phyloP scores from a whole-genome alignment of 2,797 vertebrate species.

The Peromyscus melanophrys region DNA sequence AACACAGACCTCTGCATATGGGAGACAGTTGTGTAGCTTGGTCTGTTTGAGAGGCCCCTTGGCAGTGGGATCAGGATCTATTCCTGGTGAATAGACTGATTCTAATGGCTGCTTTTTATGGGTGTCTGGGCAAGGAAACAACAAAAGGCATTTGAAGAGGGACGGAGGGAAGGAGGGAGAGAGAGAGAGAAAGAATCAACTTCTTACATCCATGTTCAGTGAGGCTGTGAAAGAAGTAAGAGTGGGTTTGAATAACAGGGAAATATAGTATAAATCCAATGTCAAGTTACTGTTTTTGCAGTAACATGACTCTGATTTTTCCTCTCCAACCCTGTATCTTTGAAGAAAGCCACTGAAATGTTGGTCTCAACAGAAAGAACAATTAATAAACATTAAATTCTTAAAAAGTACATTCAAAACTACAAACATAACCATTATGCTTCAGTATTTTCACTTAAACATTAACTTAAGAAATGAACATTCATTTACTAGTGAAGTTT shows the following conservation, averaged over 20 bases:
- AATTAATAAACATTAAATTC: constrained; percentile 13
- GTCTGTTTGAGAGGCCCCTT: too few species aligned
- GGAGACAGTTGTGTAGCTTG: too few species aligned
- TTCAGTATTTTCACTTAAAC: background rate
- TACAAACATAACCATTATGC: background rate
- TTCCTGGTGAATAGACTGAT: background rate
- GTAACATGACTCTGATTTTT: constrained; percentile 30
- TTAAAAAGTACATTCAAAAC: background rate
- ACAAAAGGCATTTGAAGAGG: constrained; percentile 51
- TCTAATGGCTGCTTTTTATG: constrained; percentile 12
- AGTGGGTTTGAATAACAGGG: background rate
- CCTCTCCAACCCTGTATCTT: background rate
- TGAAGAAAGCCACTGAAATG: background rate
- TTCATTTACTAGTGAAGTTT: background rate
- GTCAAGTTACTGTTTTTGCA: constrained; percentile 5
- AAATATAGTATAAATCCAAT: background rate
- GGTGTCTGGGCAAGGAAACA: constrained; percentile 41
- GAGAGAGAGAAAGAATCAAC: background rate
- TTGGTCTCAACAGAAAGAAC: background rate
- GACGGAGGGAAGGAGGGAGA: background rate
- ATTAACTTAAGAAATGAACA: constrained; percentile 2
- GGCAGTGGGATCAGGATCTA: too few species aligned
- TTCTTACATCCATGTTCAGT: background rate
- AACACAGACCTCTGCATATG: too few species aligned
- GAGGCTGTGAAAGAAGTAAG: background rate